Evolutionary conservation across 2,797 vertebrate species (phyloP), one percentile per base, ranked within the genome.

Genomic region (Tamandua tetradactyla): DNA sequence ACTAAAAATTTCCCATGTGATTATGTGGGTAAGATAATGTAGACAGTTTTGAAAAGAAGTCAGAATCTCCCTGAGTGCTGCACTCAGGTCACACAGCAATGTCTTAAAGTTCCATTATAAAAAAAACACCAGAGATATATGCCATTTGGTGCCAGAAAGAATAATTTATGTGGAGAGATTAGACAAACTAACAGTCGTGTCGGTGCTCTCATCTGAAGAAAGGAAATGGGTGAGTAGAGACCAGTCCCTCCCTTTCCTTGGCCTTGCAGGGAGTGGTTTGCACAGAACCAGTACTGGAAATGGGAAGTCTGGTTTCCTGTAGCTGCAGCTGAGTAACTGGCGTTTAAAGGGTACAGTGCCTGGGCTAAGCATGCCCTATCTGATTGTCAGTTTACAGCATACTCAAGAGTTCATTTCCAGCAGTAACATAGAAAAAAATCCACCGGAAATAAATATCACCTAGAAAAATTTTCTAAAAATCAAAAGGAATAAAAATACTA

Each of bases 71-170:
- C 3, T 62, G 30, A 71, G 42, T 68, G 27, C 23, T 83, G 3
- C 7, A 47, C 40, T 78, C 32, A 20, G 27, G 30, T 13, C 69
- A 37, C 55, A 69, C 68, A 71, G 25, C 44, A 15, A 5, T 47
- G 15, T 66, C 49, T 76, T 74, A 40, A 62, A 84, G 71, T 90
- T 80, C 47, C 22, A 9, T 81, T 93, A 37, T 57, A 55, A 78
- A 91, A 61, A 55, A 22, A 76, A 37, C 66, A 42, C 30, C 89
- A 6, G 5, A 82, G 47, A 68, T 74, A 32, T 57, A 61, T 25
- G 86, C 32, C 10, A 37, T 91, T 89, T 87, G 64, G 40, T 79
- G 6, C 37, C n/a, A 82, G 89, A 49, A 94, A 72, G 37, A 93
- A 55, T 72, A 93, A 57, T 87, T 79, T 87, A 72, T 23, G 12